These are phyloP conservation scores for Corbicula japonica DNA, from an alignment of 2,888 invertebrate genomes.

Conservation along the genomic window DNA sequence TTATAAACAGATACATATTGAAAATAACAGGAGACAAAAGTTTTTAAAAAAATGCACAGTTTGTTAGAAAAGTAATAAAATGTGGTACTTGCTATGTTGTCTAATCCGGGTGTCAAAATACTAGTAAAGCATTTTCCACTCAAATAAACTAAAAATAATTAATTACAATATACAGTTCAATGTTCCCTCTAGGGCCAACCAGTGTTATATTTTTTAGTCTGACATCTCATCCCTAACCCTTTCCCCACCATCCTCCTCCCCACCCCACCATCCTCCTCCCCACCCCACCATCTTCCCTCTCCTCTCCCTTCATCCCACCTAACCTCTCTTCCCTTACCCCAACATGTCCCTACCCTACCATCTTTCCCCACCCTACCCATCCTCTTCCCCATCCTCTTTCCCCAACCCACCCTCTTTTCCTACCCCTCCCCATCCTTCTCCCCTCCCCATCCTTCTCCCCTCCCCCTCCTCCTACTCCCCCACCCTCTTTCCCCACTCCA, in stretches of 20 bases:
- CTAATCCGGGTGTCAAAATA: no score
- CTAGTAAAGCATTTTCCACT: no score
- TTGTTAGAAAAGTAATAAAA: no score
- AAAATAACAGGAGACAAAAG: no score
- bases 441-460: background rate
- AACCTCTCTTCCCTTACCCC: background rate
- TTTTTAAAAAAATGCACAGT: no score
- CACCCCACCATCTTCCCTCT: constrained; percentile 3
- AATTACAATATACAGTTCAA: no score
- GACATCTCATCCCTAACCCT: background rate
- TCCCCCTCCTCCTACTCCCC: no score
- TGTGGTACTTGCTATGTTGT: no score
- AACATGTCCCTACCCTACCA: background rate
- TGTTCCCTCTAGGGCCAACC: no score
- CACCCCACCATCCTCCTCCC: background rate
- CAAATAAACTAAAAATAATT: no score
- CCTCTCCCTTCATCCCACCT: background rate
- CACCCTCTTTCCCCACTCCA: background rate
- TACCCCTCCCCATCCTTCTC: background rate
- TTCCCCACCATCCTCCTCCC: background rate
- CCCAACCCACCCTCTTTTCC: background rate
- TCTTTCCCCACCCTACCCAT: constrained; percentile 5
- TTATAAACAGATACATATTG: no score
- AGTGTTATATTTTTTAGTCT: no score
- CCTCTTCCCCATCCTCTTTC: constrained; percentile 3